Percentiles rank a stretch among this genome's conserved stretches.
phyloP scores from a whole-genome alignment of 2,797 vertebrate species.

The Botia almorhae region DNA sequence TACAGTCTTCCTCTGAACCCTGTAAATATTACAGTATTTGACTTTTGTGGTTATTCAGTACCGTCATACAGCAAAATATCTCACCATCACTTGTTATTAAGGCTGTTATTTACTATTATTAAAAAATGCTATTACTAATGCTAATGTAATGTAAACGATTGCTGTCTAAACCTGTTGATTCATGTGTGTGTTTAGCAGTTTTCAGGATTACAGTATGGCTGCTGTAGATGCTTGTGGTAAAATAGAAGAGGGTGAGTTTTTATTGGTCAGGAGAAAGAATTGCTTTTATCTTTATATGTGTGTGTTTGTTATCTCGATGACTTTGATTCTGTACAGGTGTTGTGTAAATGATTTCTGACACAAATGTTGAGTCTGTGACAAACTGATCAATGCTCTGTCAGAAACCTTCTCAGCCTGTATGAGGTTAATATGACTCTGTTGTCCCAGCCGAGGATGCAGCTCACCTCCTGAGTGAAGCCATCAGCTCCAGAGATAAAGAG shows the following conservation, averaged over 20 bases:
- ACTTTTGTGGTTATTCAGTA: no score
- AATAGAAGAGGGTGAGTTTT: conserved; percentile 67
- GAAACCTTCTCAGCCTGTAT: background rate
- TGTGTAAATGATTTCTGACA: no score
- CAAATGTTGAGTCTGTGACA: background rate
- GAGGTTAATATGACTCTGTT: background rate
- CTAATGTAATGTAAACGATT: background rate
- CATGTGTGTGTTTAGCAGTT: background rate
- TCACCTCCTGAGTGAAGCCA: conserved; percentile 76
- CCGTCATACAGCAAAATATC: no score
- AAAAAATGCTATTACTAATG: no score
- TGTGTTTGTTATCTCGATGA: background rate
- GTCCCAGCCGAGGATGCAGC: conserved; percentile 79
- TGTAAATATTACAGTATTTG: no score
- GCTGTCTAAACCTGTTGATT: background rate
- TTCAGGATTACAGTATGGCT: conserved; percentile 31
- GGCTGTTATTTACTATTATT: no score
- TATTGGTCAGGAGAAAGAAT: background rate
- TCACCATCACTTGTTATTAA: no score
- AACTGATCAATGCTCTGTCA: background rate
- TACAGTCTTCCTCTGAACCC: no score
- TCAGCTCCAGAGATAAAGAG: conserved; percentile 74
- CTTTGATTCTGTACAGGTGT: background rate
- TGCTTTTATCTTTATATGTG: background rate
- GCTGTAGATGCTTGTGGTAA: conserved; percentile 55